Evolutionary conservation across 2,113 vertebrate genomes (phyloP), one percentile per base, ranked within the genome.

Genomic region (Hemichromis elongatus): DNA sequence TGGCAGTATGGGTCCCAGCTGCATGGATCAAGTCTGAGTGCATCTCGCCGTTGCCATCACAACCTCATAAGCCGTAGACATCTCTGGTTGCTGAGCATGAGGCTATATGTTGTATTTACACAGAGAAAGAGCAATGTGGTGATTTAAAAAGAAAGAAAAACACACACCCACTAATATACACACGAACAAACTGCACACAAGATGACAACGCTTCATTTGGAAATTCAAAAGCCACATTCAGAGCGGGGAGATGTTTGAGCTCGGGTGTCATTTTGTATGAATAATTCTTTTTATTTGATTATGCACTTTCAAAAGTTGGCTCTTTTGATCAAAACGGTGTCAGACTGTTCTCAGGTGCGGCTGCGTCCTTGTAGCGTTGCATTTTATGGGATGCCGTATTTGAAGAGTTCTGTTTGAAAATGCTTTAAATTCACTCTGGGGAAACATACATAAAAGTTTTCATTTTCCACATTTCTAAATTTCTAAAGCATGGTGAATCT

Each of bases 211-310:
- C 85, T 77, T 92, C 86, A 80, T 94, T 94, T 90, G 82, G 75
- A 91, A 86, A 93, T 87, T 90, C 86, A 90, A 92, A 90, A 85
- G 90, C 77, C 24, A 85, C 80, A 26, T 80, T 86, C 63, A 16
- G 40, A 92, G 86, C 81, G 14, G 33, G 77, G 75, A 92, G 80
- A 86, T 59, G 87, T 85, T 26, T 40, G 81, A 79, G 80, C 86
- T 45, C 19, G 80, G 56, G 84, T 92, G 92, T 91, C 92, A 92
- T 88, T 90, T 87, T 86, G 86, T 88, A 94, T 95, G 89, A 95
- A 95, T 95, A 93, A 95, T 95, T 95, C 94, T 77, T 92, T 95
- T 92, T 94, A 95, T 92, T 94, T 93, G 90, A 91, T 93, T 87
- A 90, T 86, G 89, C 90, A 57, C 91, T 90, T 93, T 92, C 88